These are phyloP conservation scores for Megathymus violae DNA, from an alignment of 1,140 invertebrate genomes.

Conservation along the genomic window DNA sequence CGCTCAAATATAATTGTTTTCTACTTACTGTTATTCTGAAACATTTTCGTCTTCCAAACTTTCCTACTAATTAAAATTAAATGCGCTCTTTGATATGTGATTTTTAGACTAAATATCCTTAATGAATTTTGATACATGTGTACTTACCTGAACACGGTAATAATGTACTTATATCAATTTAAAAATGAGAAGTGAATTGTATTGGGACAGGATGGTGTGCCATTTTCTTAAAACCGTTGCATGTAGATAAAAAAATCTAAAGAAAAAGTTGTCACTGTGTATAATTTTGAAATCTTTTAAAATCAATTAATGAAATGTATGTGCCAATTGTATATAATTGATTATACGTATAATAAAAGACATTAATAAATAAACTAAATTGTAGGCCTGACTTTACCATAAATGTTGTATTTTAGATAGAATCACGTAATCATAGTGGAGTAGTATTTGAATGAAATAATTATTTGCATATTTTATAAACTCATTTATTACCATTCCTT, in stretches of 20 bases:
- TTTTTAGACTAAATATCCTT: slow-evolving; percentile 64
- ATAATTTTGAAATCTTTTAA: too few relatives aligned
- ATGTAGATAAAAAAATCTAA: too few relatives aligned
- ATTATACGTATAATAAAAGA: slow-evolving; percentile 2
- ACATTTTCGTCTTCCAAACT: slow-evolving; percentile 47
- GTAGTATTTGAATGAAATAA: too few relatives aligned
- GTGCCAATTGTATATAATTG: slow-evolving; percentile 60
- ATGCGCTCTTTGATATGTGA: slow-evolving; percentile 58
- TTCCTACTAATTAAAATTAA: slow-evolving; percentile 32
- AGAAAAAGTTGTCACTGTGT: too few relatives aligned
- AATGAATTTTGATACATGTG: slow-evolving; percentile 53
- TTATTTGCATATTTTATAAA: too few relatives aligned
- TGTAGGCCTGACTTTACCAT: too few relatives aligned
- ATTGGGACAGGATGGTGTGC: not conserved
- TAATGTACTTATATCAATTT: slow-evolving; percentile 36
- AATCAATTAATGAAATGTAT: slow-evolving; percentile 57
- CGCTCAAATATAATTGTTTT: too few relatives aligned
- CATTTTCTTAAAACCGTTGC: too few relatives aligned
- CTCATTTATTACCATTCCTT: too few relatives aligned
- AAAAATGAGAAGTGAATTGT: not conserved
- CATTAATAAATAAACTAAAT: not conserved
- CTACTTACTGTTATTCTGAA: not conserved
- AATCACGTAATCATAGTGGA: too few relatives aligned
- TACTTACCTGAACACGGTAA: slow-evolving; percentile 24
- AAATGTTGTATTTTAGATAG: too few relatives aligned